Evolutionary conservation across 2,888 invertebrate genomes (phyloP).

Genomic region (Macroteleia sp.): DNA sequence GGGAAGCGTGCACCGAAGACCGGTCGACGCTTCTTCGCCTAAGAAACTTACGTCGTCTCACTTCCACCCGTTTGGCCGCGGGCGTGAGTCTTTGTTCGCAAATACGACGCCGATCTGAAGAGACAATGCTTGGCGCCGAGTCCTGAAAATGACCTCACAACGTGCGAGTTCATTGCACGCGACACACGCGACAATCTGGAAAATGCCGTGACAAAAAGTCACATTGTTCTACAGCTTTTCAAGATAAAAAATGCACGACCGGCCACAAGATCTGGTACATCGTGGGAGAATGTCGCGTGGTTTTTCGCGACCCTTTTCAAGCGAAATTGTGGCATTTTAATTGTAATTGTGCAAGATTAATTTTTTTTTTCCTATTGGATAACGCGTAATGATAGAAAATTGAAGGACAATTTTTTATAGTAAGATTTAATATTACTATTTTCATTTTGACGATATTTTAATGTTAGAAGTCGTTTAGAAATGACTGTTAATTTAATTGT

Average conservation of each 20-base stretch:
- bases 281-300: conserved; percentile 54
- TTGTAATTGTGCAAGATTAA: too few species aligned
- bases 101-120: conserved; percentile 56
- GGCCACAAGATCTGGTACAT: conserved; percentile 27
- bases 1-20: conserved; percentile 43
- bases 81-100: conserved; percentile 59
- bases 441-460: too few species aligned
- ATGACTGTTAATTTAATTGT: too few species aligned
- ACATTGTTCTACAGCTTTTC: conserved; percentile 49
- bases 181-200: conserved; percentile 60
- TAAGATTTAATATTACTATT: too few species aligned
- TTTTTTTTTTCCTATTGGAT: too few species aligned
- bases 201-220: conserved; percentile 53
- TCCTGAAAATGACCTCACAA: conserved; percentile 63
- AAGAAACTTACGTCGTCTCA: conserved; percentile 39
- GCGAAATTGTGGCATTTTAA: conserved; percentile 40
- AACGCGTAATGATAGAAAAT: conserved; percentile 11
- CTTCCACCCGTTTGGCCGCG: conserved; percentile 39
- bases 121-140: conserved; percentile 67
- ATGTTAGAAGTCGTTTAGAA: too few species aligned
- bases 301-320: conserved; percentile 23
- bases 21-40: conserved; percentile 62
- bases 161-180: conserved; percentile 60
- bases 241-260: conserved; percentile 24
- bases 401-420: conserved; percentile 9